Evolutionary conservation across 2,113 vertebrate genomes (phyloP), one percentile per base, ranked within the genome.

Genomic region (Oncorhynchus clarkii): DNA sequence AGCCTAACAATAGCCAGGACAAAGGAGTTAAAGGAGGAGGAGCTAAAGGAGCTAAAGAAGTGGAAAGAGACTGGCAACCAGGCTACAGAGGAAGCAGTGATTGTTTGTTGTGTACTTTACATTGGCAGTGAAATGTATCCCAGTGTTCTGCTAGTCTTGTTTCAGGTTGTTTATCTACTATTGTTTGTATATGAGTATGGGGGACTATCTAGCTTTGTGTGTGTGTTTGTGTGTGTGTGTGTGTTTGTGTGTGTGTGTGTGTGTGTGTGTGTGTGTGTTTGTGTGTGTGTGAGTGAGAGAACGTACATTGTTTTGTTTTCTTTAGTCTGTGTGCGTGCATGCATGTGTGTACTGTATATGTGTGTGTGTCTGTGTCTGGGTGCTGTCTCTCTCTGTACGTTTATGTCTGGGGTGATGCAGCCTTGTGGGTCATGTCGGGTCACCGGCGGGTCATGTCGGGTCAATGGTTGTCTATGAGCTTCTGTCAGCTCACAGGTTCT

Each of bases 241-340:
- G 20, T 9, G 5, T 65, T 0, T 65, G 24, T 65, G 62, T 67
- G 14, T 67, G 8, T 67, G 65, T 4, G 60, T 22, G 62, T 65
- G 62, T 22, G 62, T 64, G 18, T n/a, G 22, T 27, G 18, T 65
- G 0, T 22, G 62, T 65, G 20, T 9, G 5, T 65, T 0, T 65
- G 24, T 65, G 62, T 67, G 14, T 67, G 8, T 67, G 65, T 4
- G 60, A 62, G 29, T 20, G 71, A 62, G 54, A 62, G 29, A 62
- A 29, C 60, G 27, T 78, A 48, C 39, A n/a, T 60, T 39, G n/a
- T 14, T 49, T 26, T 80, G 24, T 73, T 49, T 73, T 65, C 24
- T 18, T 39, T 65, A 62, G 13, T 72, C 14, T 72, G n/a, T n/a
- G 20, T 57, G 5, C 1, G 31, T 34, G 31, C 31, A 34, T 34